These are phyloP conservation scores for Vidua chalybeata DNA, from an alignment of 2,113 vertebrate species.

Conservation along the genomic window DNA sequence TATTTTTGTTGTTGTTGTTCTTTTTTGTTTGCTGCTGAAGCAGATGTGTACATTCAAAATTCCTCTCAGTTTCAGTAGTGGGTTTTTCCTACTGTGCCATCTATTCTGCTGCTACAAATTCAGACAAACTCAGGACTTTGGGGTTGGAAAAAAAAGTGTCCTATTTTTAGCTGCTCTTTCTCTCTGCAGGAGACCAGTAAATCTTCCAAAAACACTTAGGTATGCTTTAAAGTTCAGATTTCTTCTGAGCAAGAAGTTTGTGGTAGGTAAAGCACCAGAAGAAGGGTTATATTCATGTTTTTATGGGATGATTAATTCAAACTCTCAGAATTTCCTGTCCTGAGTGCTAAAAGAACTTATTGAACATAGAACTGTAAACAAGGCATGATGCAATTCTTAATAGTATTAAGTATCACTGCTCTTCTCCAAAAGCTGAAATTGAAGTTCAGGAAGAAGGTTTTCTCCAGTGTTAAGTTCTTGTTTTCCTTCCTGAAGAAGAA, in stretches of 20 bases:
- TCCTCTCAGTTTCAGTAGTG: background rate
- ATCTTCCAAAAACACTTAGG: background rate
- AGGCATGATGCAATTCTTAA: slow-evolving; percentile 21
- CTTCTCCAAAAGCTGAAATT: background rate
- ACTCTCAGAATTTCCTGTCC: background rate
- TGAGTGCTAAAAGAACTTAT: background rate
- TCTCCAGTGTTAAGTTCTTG: background rate
- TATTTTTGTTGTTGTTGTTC: background rate
- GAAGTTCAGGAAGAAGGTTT: background rate
- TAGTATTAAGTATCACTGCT: background rate
- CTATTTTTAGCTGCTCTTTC: background rate
- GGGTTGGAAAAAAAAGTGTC: background rate
- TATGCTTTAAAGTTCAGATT: background rate
- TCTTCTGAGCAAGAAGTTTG: background rate
- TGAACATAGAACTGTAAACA: slow-evolving; percentile 48
- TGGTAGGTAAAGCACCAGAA: background rate
- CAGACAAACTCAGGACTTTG: background rate
- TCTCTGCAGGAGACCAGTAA: background rate
- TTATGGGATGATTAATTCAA: background rate
- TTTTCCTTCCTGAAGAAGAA: background rate
- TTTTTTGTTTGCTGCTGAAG: background rate
- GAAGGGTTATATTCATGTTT: background rate
- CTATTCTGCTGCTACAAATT: background rate
- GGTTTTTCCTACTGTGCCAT: background rate
- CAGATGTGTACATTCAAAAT: background rate